Base-by-base conservation (phyloP, 2,113 vertebrate species). In the Nothoprocta perdicaria region DNA sequence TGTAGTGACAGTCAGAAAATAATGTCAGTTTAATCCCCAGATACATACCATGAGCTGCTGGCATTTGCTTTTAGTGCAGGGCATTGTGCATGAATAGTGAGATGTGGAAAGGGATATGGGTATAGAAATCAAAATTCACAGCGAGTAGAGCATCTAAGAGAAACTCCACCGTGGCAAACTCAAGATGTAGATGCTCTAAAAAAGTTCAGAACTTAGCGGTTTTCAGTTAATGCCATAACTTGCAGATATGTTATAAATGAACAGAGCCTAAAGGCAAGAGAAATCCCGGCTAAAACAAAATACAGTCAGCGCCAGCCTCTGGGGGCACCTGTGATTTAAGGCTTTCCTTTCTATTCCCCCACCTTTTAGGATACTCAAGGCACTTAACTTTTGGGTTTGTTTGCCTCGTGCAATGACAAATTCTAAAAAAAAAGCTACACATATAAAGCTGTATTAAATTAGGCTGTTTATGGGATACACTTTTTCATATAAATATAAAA, bases 401-500 rank as follows among this genome's bases (percentile, higher is more conserved):
- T 84, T 80, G 82, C 78, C 79, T 90, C 91, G 57, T 72, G 80
- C 84, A 84, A 91, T 76, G 92, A 94, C 46, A 66, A 92, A 91
- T 43, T 79, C 73, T 96, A 95, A 50, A 91, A 88, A 91, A 88
- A 96, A 93, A 22, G 15, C 86, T 96, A 96, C 38, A 77, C 46
- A 6, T 72, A 84, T 63, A 91, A 94, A 94, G 85, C 91, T 95
- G 93, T 57, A 86, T 86, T 91, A 94, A 94, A 93, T 89, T 80
- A 94, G 87, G 75, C 60, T 79, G 86, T 90, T 90, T 79, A 91
- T 78, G 94, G 95, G 87, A 93, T 91, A 93, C 84, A 94, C 43
- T 26, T 80, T 86, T 96, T 89, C 87, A 92, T 95, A 95, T 92
- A 97, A 96, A 97, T 95, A 96, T 80, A 84, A 93, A 90, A 94